phyloP scores from a whole-genome alignment of 2,888 invertebrate species.

The Brachycybe producta region DNA sequence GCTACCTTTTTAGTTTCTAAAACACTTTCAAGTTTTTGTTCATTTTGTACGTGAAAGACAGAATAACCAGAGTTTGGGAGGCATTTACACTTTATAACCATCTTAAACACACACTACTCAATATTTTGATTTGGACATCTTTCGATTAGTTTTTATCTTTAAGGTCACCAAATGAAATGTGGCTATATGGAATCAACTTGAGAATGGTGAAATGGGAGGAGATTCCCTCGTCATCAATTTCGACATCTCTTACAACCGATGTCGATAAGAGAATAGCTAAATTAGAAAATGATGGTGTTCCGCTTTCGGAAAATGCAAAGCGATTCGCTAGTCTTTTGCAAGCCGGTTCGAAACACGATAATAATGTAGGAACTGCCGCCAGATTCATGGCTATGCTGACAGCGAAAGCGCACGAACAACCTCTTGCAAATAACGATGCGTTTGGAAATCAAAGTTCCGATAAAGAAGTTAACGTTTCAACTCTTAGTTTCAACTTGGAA shows the following conservation, averaged over 20 bases:
- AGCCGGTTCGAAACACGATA: not conserved
- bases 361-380: not conserved
- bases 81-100: no score
- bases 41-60: no score
- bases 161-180: not conserved
- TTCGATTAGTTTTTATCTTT: constrained; percentile 1
- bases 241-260: not conserved
- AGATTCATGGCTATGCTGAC: not conserved
- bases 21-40: no score
- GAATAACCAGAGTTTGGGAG: no score
- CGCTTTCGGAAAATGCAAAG: constrained; percentile 4
- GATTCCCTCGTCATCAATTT: not conserved
- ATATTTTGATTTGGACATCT: not conserved
- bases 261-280: not conserved
- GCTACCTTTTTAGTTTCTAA: no score
- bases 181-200: constrained; percentile 5
- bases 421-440: no score
- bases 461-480: no score
- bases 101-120: no score
- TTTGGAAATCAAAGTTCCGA: no score
- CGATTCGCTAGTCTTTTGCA: not conserved
- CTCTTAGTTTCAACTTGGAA: no score
- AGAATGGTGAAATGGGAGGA: not conserved
- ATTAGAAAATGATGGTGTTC: constrained; percentile 2
- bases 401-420: no score